A percentile compares a stretch with the other conserved stretches of the same genome.
Conservation (phyloP, 2,888 invertebrate species). For the Antheraea assamensis region DNA sequence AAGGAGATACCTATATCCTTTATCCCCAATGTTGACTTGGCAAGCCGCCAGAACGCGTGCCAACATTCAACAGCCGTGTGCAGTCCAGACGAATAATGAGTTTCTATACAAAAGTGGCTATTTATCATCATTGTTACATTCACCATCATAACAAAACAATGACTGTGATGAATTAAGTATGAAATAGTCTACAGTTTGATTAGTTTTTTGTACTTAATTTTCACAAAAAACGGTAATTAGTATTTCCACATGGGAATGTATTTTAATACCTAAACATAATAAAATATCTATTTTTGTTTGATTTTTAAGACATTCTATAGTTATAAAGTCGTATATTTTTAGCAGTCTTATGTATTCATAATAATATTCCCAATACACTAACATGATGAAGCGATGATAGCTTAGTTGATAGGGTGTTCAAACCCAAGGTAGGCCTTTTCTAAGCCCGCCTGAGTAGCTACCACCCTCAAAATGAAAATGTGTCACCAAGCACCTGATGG, state of each 20-base stretch:
- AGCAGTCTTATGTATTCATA: no score
- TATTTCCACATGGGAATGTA: not conserved
- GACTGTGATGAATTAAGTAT: not conserved
- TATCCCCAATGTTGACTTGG: conserved; percentile 55
- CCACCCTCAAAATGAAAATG: no score
- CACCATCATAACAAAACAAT: conserved; percentile 8
- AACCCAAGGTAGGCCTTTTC: no score
- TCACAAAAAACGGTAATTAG: not conserved
- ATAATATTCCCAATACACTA: no score
- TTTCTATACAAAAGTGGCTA: conserved; percentile 47
- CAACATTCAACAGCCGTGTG: conserved; percentile 48
- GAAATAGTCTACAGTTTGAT: not conserved
- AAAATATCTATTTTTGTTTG: not conserved
- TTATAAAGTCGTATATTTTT: no score
- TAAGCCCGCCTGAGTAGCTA: no score
- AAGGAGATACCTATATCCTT: conserved; percentile 41
- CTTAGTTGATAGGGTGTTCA: no score
- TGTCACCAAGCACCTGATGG: no score
- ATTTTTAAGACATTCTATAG: not conserved
- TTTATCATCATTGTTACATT: conserved; percentile 34
- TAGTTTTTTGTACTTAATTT: not conserved
- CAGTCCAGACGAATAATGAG: conserved; percentile 53
- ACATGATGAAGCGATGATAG: no score
- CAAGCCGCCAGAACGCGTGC: conserved; percentile 55
- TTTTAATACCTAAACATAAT: not conserved